A percentile compares a stretch with the other conserved stretches of the same genome.
These are phyloP conservation scores for Apis mellifera DNA, from an alignment of 1,140 invertebrate species.

Conservation along the genomic window DNA sequence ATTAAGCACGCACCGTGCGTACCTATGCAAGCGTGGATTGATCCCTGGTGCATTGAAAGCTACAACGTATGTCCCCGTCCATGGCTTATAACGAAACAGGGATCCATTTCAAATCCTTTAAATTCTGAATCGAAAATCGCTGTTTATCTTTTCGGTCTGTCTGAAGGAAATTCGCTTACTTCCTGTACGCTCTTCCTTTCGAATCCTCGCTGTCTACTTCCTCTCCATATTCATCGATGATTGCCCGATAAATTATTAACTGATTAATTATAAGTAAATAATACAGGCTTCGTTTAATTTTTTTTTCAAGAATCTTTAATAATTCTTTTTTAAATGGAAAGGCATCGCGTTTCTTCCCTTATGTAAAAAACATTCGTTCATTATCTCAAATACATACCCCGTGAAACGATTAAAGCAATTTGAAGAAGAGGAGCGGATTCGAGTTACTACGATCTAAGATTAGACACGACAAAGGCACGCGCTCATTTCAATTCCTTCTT, in stretches of 20 bases:
- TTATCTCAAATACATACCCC: neutral
- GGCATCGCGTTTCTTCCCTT: no score
- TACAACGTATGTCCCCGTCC: constrained; percentile 45
- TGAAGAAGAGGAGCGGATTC: neutral
- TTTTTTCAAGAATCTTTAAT: neutral
- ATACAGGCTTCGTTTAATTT: neutral
- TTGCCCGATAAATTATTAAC: neutral
- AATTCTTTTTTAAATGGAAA: neutral
- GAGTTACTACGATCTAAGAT: no score
- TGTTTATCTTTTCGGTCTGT: constrained; percentile 40
- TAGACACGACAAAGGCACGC: constrained; percentile 27
- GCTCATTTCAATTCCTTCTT: constrained; percentile 54
- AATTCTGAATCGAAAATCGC: constrained; percentile 52
- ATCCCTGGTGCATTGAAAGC: constrained; percentile 52
- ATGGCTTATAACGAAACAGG: constrained; percentile 43
- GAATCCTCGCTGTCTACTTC: no score
- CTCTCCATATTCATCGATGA: no score
- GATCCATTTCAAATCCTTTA: constrained; percentile 54
- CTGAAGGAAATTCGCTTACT: constrained; percentile 25
- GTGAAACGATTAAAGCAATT: neutral
- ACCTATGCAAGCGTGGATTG: constrained; percentile 32
- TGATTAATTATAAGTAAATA: neutral
- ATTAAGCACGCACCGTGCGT: constrained; percentile 43
- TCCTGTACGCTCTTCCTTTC: neutral
- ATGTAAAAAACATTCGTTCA: neutral